Evolutionary conservation across 2,113 vertebrate species (phyloP), one percentile per base, ranked within the genome.

Genomic region (Psilopsiagon aurifrons): DNA sequence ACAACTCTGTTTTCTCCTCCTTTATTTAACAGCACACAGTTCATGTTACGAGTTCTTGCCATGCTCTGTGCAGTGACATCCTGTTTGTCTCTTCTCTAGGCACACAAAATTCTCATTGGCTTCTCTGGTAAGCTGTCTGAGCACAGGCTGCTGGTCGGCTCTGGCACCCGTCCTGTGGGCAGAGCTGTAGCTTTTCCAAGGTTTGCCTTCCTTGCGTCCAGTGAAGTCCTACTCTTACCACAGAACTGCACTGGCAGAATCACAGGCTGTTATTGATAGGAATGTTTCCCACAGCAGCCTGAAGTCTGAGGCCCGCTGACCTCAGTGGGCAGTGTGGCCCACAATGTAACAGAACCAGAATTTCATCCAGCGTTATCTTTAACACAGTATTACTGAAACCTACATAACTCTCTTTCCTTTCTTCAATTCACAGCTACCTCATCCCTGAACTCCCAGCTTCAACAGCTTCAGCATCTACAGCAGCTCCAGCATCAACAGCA

Each of bases 381-480:
- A 67, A 75, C 8, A 7, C 2, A 13, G 25, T 41, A 31, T 49
- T 89, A 44, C 18, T 70, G 83, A 91, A 88, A 59, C 37, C 35
- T 63, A 19, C 33, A 3, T 97, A 93, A 96, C 44, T 95, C 17
- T 89, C 10, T 79, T 83, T 11, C 13, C 18, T 98, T 70, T 97
- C 51, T 97, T 91, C 91, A 60, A 89, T 90, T 92, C 86, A 63
- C 69, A 99, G 99, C 99, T 99, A 99, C 99, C 99, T 99, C 99
- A 98, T 99, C 99, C 96, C 98, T 99, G 97, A 99, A 98, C 98
- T 99, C 99, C 93, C 99, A 99, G 95, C 99, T 99, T 96, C 99
- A 99, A 98, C 99, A 99, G 92, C 99, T 99, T 96, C 99, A 99
- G 97, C 99, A 99, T 96, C 99, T 99, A 88, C 99, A 99, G 92